phyloP scores from a whole-genome alignment of 1,140 invertebrate genomes.

The Heliconius melpomene region DNA sequence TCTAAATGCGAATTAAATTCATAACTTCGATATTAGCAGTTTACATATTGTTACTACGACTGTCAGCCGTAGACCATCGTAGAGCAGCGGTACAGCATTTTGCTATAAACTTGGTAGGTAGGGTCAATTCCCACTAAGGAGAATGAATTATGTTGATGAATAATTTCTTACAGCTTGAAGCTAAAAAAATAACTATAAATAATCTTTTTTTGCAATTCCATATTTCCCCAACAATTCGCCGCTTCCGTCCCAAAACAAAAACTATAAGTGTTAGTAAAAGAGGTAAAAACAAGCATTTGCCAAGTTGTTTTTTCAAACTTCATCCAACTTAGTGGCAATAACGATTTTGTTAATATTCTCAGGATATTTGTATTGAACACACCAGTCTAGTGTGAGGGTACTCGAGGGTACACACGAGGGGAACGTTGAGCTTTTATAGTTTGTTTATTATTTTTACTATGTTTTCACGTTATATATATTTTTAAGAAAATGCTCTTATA shows the following conservation, averaged over 20 bases:
- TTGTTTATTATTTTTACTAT: not conserved
- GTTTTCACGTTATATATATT: not conserved
- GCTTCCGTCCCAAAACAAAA: not conserved
- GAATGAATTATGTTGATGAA: too few relatives aligned
- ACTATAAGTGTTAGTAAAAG: constrained; percentile 1
- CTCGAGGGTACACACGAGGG: not conserved
- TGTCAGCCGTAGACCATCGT: too few relatives aligned
- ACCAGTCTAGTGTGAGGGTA: not conserved
- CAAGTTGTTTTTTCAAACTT: constrained; percentile 8
- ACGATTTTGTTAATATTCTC: constrained; percentile 14
- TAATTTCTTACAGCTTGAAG: too few relatives aligned
- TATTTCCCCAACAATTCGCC: not conserved
- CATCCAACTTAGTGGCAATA: constrained; percentile 1
- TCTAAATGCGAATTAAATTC: too few relatives aligned
- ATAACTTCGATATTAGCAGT: too few relatives aligned
- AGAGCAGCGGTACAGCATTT: too few relatives aligned
- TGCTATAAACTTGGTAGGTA: too few relatives aligned
- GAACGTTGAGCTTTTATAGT: not conserved
- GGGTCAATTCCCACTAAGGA: too few relatives aligned
- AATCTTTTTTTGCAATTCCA: not conserved
- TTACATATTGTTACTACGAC: too few relatives aligned
- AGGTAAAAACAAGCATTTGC: not conserved
- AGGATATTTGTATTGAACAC: not conserved
- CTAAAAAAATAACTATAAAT: too few relatives aligned
- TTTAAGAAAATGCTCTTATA: too few relatives aligned